Conservation (phyloP, 2,113 vertebrate species). For the Artemisiospiza belli region DNA sequence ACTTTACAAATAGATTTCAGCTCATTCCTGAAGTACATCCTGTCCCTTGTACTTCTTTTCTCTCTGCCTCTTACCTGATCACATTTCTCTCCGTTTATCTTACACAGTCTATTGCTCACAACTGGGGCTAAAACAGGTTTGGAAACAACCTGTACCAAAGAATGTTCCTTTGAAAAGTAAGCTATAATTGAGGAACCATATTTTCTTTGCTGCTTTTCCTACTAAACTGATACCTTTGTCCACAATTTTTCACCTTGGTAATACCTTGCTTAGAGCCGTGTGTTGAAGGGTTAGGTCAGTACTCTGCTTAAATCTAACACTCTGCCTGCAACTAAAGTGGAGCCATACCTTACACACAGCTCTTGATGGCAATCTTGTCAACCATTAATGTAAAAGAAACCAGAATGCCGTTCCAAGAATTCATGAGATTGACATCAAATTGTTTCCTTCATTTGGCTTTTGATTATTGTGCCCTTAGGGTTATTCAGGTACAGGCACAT, state of each 20-base stretch:
- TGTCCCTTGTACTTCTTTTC: not conserved
- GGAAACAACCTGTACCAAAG: not conserved
- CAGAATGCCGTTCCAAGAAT: constrained; percentile 35
- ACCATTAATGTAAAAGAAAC: not conserved
- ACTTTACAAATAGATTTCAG: not conserved
- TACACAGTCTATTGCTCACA: not conserved
- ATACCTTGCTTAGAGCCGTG: not conserved
- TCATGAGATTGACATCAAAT: constrained; percentile 52
- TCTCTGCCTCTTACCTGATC: not conserved
- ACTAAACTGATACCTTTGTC: not conserved
- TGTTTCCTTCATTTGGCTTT: constrained; percentile 46
- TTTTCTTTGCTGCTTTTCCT: not conserved
- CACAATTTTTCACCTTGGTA: not conserved
- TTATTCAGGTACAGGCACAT: constrained; percentile 59
- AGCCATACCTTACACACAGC: not conserved
- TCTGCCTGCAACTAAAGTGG: not conserved
- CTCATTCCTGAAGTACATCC: not conserved
- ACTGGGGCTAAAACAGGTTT: not conserved
- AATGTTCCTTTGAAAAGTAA: not conserved
- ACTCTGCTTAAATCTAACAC: not conserved
- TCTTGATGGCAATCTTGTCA: constrained; percentile 27
- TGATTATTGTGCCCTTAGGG: constrained; percentile 9
- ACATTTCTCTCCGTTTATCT: not conserved
- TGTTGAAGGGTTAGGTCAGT: not conserved
- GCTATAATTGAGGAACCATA: not conserved